Evolutionary conservation across 2,113 vertebrate species (phyloP).

Genomic region (Notechis scutatus): DNA sequence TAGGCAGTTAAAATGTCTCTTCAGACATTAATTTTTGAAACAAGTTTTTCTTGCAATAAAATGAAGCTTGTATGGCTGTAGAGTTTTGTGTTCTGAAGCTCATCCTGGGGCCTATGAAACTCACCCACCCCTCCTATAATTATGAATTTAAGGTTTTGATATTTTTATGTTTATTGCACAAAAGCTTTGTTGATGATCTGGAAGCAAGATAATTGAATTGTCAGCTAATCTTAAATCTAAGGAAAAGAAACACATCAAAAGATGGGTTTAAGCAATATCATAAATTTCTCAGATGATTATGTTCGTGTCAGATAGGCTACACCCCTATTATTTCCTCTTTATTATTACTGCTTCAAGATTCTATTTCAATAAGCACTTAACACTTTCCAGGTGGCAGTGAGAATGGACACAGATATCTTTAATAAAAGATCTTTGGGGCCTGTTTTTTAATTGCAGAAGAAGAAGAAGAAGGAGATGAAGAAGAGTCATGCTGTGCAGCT

Average conservation of each 20-base stretch:
- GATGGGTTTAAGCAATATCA: conserved; percentile 16
- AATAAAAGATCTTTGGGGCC: not conserved
- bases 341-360: not conserved
- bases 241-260: conserved; percentile 34
- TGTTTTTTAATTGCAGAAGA: not conserved
- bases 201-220: conserved; percentile 37
- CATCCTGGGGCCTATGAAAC: not conserved
- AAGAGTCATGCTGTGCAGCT: not conserved
- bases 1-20: conserved; percentile 48
- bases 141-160: conserved; percentile 7
- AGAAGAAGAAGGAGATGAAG: not conserved
- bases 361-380: conserved; percentile 18
- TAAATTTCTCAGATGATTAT: conserved; percentile 19
- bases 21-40: conserved; percentile 31
- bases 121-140: not conserved
- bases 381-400: conserved; percentile 8
- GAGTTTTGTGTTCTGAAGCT: not conserved
- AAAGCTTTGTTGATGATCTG: conserved; percentile 21
- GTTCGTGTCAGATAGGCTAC: conserved; percentile 32
- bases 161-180: conserved; percentile 12
- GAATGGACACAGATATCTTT: not conserved
- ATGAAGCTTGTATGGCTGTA: conserved; percentile 1
- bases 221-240: conserved; percentile 15
- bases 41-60: conserved; percentile 30
- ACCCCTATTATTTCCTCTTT: conserved; percentile 25